phyloP scores from a whole-genome alignment of 2,888 invertebrate species.

The Cacoxenus indagator region DNA sequence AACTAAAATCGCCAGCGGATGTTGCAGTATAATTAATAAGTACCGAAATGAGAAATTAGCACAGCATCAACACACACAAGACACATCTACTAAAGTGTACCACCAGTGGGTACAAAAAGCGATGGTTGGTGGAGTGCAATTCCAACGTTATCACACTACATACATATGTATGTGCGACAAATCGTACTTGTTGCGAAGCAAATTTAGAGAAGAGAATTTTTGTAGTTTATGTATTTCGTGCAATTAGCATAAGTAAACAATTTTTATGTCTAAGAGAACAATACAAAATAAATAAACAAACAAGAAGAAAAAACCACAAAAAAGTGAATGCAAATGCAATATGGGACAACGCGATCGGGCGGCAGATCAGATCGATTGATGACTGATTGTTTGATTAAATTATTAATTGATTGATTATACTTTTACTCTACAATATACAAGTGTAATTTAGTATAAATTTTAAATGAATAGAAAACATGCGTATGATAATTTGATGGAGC shows the following conservation, averaged over 20 bases:
- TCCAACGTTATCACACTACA: no score
- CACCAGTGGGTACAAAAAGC: no score
- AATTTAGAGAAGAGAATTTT: neutral
- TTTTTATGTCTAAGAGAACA: neutral
- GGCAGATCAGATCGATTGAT: constrained; percentile 9
- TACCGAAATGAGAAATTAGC: no score
- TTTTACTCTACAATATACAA: neutral
- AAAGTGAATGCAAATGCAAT: neutral
- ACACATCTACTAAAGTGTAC: no score
- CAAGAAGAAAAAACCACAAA: neutral
- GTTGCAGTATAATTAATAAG: no score
- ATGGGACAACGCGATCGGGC: neutral
- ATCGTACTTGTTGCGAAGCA: neutral
- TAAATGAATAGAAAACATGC: constrained; percentile 40
- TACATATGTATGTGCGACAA: neutral
- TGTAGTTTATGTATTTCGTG: neutral
- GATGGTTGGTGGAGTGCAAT: no score
- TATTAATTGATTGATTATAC: constrained; percentile 52
- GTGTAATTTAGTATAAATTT: constrained; percentile 30
- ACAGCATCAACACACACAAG: no score
- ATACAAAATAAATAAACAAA: neutral
- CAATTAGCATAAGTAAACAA: neutral
- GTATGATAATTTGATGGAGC: neutral
- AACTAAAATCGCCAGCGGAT: neutral
- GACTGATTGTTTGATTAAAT: constrained; percentile 28